Conservation (phyloP, 2,797 vertebrate genomes). For the Picus viridis region DNA sequence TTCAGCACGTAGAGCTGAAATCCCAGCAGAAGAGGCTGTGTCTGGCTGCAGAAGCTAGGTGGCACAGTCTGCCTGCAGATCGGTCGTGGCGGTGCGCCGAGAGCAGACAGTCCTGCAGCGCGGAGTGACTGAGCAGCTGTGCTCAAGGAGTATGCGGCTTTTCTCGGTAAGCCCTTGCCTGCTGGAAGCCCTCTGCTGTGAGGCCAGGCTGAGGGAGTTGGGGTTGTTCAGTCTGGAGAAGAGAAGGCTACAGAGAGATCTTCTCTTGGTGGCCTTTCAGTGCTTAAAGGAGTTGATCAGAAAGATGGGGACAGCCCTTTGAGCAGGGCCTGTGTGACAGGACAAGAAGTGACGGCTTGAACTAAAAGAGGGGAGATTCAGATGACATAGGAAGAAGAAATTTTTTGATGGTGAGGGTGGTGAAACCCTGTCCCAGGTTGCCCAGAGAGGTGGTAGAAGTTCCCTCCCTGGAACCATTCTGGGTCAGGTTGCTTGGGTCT, state of each 20-base stretch:
- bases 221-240: background rate
- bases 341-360: background rate
- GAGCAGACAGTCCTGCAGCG: background rate
- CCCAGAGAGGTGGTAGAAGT: background rate
- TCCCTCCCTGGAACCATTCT: background rate
- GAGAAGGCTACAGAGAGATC: background rate
- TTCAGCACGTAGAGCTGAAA: background rate
- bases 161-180: rapidly evolving
- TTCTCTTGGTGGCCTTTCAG: background rate
- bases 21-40: rapidly evolving
- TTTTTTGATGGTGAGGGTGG: background rate
- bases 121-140: background rate
- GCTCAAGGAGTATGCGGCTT: rapidly evolving
- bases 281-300: background rate
- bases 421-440: background rate
- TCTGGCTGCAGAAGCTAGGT: slow-evolving; percentile 54
- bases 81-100: rapidly evolving
- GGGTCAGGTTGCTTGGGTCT: background rate
- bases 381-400: background rate
- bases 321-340: background rate
- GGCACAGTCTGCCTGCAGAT: slow-evolving; percentile 63
- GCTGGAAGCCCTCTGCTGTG: background rate
- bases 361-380: background rate
- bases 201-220: background rate
- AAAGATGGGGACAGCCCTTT: background rate